A percentile compares a stretch with the other conserved stretches of the same genome.
Evolutionary conservation across 2,113 vertebrate species (phyloP).

Genomic region (Mormyrus iriodes): DNA sequence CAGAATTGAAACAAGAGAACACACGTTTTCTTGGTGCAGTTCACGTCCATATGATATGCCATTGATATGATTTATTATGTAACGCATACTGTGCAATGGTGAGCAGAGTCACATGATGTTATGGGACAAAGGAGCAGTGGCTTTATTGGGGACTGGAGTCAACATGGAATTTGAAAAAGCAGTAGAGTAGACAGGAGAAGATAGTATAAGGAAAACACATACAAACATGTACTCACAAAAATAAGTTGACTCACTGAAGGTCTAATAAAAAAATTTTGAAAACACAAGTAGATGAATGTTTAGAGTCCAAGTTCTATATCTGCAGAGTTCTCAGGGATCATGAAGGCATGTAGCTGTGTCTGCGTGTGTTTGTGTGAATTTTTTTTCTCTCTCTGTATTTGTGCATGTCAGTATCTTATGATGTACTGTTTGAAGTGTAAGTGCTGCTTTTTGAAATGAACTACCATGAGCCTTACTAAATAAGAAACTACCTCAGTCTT

Average conservation of each 20-base stretch:
- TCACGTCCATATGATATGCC: neutral
- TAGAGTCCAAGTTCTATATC: neutral
- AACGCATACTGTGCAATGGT: neutral
- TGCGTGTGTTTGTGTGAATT: neutral
- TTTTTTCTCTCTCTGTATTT: neutral
- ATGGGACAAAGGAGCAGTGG: neutral
- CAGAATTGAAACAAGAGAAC: neutral
- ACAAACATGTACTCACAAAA: too few species aligned
- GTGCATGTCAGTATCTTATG: neutral
- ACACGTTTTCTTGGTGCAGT: neutral
- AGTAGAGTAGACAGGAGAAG: too few species aligned
- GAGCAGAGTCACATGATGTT: neutral
- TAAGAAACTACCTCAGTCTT: neutral
- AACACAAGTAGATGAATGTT: too few species aligned
- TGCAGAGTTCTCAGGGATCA: neutral
- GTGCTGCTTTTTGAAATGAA: neutral
- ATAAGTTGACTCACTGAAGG: too few species aligned
- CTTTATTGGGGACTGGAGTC: neutral
- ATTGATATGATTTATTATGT: neutral
- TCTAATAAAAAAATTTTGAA: too few species aligned
- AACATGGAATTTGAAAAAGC: neutral
- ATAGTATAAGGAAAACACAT: too few species aligned
- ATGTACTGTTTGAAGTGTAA: neutral
- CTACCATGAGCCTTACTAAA: neutral
- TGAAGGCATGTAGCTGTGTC: neutral